These are phyloP conservation scores for Dynastes maya DNA, from an alignment of 2,888 invertebrate species.

Conservation along the genomic window DNA sequence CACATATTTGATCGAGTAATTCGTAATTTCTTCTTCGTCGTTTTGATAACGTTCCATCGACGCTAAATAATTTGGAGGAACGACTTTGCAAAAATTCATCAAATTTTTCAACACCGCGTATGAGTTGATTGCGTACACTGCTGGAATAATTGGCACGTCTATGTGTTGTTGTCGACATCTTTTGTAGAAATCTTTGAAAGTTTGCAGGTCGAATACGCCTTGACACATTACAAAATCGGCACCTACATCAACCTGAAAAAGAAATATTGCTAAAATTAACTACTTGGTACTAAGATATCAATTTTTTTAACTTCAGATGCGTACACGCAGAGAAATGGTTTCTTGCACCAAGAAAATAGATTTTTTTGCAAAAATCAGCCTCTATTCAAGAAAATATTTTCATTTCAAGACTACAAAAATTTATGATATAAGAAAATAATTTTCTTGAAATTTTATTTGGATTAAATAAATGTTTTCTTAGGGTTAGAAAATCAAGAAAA, in stretches of 20 bases:
- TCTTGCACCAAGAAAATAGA: no score
- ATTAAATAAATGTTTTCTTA: no score
- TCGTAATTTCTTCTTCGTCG: slow-evolving; percentile 74
- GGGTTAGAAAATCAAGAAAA: no score
- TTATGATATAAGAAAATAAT: no score
- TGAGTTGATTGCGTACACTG: slow-evolving; percentile 80
- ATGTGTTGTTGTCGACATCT: slow-evolving; percentile 80
- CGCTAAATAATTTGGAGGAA: slow-evolving; percentile 76
- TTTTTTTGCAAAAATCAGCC: no score
- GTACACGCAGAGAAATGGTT: no score
- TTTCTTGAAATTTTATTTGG: no score
- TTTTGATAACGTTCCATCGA: slow-evolving; percentile 74
- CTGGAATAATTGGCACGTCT: slow-evolving; percentile 85
- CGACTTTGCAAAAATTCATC: slow-evolving; percentile 77
- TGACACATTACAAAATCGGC: slow-evolving; percentile 92
- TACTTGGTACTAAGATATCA: no score
- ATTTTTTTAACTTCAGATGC: no score
- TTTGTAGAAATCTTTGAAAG: slow-evolving; percentile 77
- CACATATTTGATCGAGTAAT: slow-evolving; percentile 75
- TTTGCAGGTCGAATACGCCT: slow-evolving; percentile 81
- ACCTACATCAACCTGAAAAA: slow-evolving; percentile 77
- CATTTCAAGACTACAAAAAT: no score
- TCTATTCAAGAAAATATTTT: no score
- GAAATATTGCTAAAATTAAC: neutral
- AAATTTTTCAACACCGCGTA: slow-evolving; percentile 75